Conservation (phyloP, 2,113 vertebrate species). For the Chloebia gouldiae region DNA sequence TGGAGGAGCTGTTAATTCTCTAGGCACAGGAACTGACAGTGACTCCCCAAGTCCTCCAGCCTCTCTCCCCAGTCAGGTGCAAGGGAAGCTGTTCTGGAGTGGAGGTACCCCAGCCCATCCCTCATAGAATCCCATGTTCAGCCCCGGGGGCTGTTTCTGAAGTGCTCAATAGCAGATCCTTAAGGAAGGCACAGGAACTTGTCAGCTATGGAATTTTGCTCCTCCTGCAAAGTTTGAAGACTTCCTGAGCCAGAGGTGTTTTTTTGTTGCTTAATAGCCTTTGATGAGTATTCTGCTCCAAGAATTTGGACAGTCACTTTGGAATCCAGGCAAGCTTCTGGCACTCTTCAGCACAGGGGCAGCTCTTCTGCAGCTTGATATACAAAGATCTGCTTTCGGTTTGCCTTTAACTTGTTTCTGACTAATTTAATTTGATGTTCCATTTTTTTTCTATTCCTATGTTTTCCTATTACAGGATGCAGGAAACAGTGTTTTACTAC, state of each 20-base stretch:
- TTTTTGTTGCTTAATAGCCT: background rate
- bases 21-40: background rate
- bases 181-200: background rate
- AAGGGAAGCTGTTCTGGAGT: background rate
- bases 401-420: background rate
- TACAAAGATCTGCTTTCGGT: background rate
- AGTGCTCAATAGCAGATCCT: background rate
- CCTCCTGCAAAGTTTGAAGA: background rate
- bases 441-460: background rate
- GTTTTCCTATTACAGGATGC: background rate
- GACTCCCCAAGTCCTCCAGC: background rate
- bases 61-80: fast-evolving
- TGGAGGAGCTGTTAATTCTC: background rate
- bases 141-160: fast-evolving
- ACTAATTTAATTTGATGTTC: background rate
- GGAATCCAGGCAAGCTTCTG: background rate
- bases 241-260: background rate
- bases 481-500: background rate
- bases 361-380: background rate
- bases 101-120: too few relatives aligned
- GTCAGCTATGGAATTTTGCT: background rate
- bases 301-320: background rate
- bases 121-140: background rate
- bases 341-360: background rate
- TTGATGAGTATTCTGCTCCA: background rate